Evolutionary conservation across 1,140 invertebrate genomes (phyloP).

Genomic region (Ericerus pela): DNA sequence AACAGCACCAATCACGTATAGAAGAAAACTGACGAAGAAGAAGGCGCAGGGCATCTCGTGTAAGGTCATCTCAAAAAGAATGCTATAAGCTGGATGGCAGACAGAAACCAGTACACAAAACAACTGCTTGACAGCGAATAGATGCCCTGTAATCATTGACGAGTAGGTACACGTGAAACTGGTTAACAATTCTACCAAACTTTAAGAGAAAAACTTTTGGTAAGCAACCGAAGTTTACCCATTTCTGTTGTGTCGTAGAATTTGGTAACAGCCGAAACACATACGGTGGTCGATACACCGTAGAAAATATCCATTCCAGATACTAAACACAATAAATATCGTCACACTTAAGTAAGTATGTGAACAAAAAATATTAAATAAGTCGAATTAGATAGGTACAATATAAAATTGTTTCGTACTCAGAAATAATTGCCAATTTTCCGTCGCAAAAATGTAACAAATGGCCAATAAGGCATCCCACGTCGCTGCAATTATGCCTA

Average conservation of each 20-base stretch:
- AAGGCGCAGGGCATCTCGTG: background rate
- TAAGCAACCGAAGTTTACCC: no score
- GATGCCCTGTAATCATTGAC: background rate
- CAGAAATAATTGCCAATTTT: conserved; percentile 14
- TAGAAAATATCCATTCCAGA: conserved; percentile 13
- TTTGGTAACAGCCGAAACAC: background rate
- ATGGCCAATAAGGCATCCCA: conserved; percentile 11
- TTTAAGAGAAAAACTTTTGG: background rate
- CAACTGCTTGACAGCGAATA: background rate
- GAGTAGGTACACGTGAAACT: background rate
- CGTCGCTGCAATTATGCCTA: conserved; percentile 2
- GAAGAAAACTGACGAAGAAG: background rate
- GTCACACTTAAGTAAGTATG: background rate
- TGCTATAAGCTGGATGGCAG: background rate
- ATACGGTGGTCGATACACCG: background rate
- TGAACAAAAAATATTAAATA: background rate
- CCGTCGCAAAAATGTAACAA: background rate
- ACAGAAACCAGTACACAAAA: background rate
- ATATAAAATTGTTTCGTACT: background rate
- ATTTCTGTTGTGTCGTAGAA: background rate
- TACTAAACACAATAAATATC: conserved; percentile 1
- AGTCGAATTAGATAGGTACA: background rate
- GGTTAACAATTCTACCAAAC: background rate
- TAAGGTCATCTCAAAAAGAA: background rate
- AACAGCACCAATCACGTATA: background rate